phyloP scores from a whole-genome alignment of 2,888 invertebrate species.

The Gerris lacustris region DNA sequence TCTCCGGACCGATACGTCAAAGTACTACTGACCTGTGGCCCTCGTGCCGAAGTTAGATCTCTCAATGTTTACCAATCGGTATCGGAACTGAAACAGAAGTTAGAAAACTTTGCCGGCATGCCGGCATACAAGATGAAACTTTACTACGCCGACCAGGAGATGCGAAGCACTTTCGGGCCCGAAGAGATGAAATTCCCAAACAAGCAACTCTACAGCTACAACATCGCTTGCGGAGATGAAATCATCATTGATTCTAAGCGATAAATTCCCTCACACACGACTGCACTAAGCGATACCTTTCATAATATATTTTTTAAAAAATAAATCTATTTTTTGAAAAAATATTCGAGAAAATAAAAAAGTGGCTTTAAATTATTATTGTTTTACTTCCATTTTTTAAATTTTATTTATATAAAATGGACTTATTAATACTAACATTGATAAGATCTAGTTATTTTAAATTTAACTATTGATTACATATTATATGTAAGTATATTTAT shows the following conservation, averaged over 20 bases:
- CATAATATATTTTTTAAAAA: no score
- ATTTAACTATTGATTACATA: no score
- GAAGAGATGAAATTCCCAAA: constrained; percentile 82
- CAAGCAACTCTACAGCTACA: constrained; percentile 82
- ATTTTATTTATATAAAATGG: no score
- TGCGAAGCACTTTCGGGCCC: constrained; percentile 49
- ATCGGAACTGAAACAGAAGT: constrained; percentile 62
- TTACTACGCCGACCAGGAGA: constrained; percentile 71
- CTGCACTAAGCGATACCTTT: neutral
- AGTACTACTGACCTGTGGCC: constrained; percentile 67
- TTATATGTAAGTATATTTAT: no score
- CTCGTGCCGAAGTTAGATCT: constrained; percentile 40
- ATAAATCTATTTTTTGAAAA: no score
- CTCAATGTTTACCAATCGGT: constrained; percentile 57
- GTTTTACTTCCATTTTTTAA: no score
- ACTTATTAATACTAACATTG: no score
- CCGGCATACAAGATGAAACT: constrained; percentile 74
- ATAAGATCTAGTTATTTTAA: no score
- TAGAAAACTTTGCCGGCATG: constrained; percentile 69
- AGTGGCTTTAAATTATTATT: no score
- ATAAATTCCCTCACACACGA: neutral
- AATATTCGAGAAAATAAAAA: no score
- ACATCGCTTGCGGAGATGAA: constrained; percentile 78
- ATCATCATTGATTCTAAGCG: constrained; percentile 73
- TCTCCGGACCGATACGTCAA: constrained; percentile 75